Percentiles rank a stretch among this genome's conserved stretches.
Conservation (phyloP, 2,113 vertebrate genomes). For the Phrynosoma platyrhinos region DNA sequence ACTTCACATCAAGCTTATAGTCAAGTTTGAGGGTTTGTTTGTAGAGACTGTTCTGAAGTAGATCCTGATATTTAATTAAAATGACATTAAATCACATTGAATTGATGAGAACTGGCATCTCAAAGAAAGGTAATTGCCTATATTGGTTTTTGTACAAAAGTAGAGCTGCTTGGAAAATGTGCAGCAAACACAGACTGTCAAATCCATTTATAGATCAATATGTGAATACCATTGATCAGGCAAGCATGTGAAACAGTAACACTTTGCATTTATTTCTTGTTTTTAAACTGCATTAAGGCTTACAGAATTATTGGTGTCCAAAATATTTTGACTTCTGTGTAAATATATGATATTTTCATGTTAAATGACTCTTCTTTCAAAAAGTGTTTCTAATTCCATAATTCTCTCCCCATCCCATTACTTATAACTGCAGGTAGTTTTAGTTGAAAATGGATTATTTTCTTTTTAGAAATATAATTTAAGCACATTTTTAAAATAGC, state of each 20-base stretch:
- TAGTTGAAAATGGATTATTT: constrained; percentile 79
- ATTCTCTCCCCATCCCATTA: constrained; percentile 43
- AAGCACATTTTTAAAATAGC: constrained; percentile 68
- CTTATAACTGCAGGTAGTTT: constrained; percentile 74
- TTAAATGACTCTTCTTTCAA: constrained; percentile 77
- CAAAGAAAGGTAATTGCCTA: constrained; percentile 87
- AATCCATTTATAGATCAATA: constrained; percentile 88
- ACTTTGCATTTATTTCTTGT: constrained; percentile 85
- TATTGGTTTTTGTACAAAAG: constrained; percentile 85
- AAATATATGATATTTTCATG: constrained; percentile 86
- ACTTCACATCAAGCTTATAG: constrained; percentile 81
- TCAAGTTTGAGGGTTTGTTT: constrained; percentile 82
- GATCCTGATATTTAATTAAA: constrained; percentile 86
- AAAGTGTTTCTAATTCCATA: constrained; percentile 77
- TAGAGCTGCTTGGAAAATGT: constrained; percentile 85
- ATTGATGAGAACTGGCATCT: constrained; percentile 88
- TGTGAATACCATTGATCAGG: constrained; percentile 87
- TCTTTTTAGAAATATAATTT: constrained; percentile 73
- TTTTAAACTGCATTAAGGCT: constrained; percentile 81
- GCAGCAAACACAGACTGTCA: constrained; percentile 85
- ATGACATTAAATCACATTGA: constrained; percentile 86
- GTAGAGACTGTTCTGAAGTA: constrained; percentile 83
- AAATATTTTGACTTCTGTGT: constrained; percentile 86
- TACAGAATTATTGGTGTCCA: constrained; percentile 84
- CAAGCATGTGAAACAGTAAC: constrained; percentile 84